Evolutionary conservation across 2,113 vertebrate species (phyloP), one percentile per base, ranked within the genome.

Genomic region (Bambusicola thoracicus): DNA sequence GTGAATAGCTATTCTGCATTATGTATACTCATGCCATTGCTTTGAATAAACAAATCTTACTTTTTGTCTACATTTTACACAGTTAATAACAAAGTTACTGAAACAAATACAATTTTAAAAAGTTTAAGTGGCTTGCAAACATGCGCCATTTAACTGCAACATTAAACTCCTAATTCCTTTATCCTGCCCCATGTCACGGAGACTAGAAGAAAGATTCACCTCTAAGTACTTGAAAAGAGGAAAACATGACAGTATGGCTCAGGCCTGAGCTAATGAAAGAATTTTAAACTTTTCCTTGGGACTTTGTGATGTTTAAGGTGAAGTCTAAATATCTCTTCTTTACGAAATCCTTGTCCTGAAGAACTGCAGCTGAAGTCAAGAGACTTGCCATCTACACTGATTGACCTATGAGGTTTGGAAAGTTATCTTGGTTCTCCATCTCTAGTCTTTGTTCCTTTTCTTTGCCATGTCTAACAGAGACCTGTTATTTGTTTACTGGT

Each of bases 101-200:
- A 87, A 82, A 83, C 46, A 93, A 81, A 81, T 62, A 29, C 10
- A 34, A 44, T 53, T 49, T 25, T 18, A 66, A 65, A 78, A 87
- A 36, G 7, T 46, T 65, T 90, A 92, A 94, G 65, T 82, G 73
- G 65, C 65, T 95, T 36, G 76, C 93, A 92, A 95, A 85, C 34
- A 75, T 53, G 76, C 43, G 65, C 80, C 82, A 84, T 91, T 91
- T 88, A 93, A 93, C 86, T 79, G 67, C 81, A 94, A 89, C 40
- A 55, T 53, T 51, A 90, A 91, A 76, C 63, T 66, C 56, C 49
- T 83, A 56, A 68, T 34, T 94, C 72, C 86, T 86, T 90, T 44
- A 78, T 69, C 58, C 73, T 84, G 51, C 74, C 69, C 34, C 58
- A 3, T 92, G 74, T 87, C 89, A 89, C 30, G 24, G 22, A 92